Evolutionary conservation across 2,797 vertebrate genomes (phyloP).

Genomic region (Oreortyx pictus): DNA sequence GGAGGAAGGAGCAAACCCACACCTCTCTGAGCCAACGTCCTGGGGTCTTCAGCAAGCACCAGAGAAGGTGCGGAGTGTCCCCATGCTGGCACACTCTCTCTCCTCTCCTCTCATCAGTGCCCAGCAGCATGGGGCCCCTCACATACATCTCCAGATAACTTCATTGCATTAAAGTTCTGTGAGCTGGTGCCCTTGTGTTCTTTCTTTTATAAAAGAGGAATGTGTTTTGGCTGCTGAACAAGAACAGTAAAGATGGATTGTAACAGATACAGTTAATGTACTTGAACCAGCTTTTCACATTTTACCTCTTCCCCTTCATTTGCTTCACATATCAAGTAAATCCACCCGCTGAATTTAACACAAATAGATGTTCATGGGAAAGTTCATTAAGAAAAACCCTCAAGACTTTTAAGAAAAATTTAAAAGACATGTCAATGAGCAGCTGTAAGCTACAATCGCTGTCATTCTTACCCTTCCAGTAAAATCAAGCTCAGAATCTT

Average conservation of each 20-base stretch:
- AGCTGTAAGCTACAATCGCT: slow-evolving; percentile 26
- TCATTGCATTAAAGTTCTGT: neutral
- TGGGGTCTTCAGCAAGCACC: neutral
- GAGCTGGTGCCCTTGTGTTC: slow-evolving; percentile 44
- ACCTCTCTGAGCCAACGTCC: neutral
- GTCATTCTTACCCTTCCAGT: neutral
- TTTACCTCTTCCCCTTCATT: slow-evolving; percentile 1
- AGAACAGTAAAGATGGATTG: slow-evolving; percentile 45
- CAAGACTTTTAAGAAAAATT: neutral
- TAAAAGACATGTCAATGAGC: slow-evolving; percentile 14
- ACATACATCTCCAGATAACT: neutral
- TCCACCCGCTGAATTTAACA: slow-evolving; percentile 43
- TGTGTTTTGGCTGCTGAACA: slow-evolving; percentile 56
- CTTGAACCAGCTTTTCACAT: slow-evolving; percentile 37
- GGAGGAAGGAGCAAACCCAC: neutral
- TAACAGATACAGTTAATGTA: slow-evolving; percentile 47
- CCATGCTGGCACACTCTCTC: neutral
- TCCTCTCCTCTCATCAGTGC: neutral
- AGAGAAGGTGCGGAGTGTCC: neutral
- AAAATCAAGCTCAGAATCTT: neutral
- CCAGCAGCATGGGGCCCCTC: neutral
- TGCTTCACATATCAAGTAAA: slow-evolving; percentile 44
- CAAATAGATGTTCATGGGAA: slow-evolving; percentile 58
- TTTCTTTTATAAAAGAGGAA: slow-evolving; percentile 46
- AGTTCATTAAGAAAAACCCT: slow-evolving; percentile 4